A percentile compares a stretch with the other conserved stretches of the same genome.
phyloP scores from a whole-genome alignment of 2,888 invertebrate species.

The Zaprionus bogoriensis region DNA sequence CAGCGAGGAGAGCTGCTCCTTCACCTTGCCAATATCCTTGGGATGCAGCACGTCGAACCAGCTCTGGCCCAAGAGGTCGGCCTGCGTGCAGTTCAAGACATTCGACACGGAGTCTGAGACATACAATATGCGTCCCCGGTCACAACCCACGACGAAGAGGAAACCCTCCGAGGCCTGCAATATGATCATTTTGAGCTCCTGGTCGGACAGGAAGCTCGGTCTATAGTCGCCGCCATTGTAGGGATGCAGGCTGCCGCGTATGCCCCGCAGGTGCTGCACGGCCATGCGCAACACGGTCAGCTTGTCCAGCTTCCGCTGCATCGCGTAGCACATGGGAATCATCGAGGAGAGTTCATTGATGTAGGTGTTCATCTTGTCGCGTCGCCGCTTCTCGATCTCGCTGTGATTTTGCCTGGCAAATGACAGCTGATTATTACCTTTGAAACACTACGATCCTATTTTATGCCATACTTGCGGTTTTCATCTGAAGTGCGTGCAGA shows the following conservation, averaged over 20 bases:
- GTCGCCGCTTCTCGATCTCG: slow-evolving; percentile 96
- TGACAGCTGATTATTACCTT: background rate
- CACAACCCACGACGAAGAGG: slow-evolving; percentile 95
- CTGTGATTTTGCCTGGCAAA: slow-evolving; percentile 94
- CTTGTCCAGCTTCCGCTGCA: slow-evolving; percentile 96
- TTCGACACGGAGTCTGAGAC: slow-evolving; percentile 94
- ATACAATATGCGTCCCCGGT: slow-evolving; percentile 94
- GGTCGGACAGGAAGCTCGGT: slow-evolving; percentile 92
- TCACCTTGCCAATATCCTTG: slow-evolving; percentile 96
- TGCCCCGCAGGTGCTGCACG: slow-evolving; percentile 94
- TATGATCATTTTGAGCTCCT: slow-evolving; percentile 93
- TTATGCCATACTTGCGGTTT: slow-evolving; percentile 86
- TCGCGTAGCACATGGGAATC: slow-evolving; percentile 96
- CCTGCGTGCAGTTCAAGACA: slow-evolving; percentile 91
- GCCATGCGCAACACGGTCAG: slow-evolving; percentile 95
- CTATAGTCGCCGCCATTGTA: slow-evolving; percentile 90
- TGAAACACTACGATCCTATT: background rate
- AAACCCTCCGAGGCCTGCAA: slow-evolving; percentile 94
- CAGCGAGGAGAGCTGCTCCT: slow-evolving; percentile 95
- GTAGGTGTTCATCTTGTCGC: slow-evolving; percentile 98
- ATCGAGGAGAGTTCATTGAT: slow-evolving; percentile 94
- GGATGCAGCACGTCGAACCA: slow-evolving; percentile 97
- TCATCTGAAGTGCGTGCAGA: slow-evolving; percentile 87
- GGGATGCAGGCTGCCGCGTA: slow-evolving; percentile 88
- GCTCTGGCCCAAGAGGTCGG: slow-evolving; percentile 94